Conservation (phyloP, 2,797 vertebrate species). For the Siniperca undulata region DNA sequence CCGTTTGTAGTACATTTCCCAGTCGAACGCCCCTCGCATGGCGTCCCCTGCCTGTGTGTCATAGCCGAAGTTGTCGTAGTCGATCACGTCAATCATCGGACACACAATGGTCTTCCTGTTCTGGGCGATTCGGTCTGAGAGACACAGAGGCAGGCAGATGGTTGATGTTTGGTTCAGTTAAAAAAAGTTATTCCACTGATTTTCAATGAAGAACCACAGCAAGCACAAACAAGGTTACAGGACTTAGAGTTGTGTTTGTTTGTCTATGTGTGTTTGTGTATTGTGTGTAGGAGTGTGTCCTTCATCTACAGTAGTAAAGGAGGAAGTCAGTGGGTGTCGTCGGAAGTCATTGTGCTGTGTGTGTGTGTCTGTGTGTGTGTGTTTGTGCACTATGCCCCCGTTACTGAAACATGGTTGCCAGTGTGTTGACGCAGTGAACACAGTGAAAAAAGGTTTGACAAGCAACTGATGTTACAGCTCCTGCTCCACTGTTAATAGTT, state of each 20-base stretch:
- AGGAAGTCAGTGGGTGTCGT: background rate
- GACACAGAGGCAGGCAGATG: constrained; percentile 61
- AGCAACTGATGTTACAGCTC: background rate
- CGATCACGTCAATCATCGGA: constrained; percentile 97
- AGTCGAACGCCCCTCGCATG: constrained; percentile 97
- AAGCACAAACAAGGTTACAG: background rate
- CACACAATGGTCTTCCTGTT: constrained; percentile 96
- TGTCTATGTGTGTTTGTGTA: background rate
- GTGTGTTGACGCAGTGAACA: background rate
- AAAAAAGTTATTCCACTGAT: background rate
- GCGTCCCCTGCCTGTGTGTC: constrained; percentile 96
- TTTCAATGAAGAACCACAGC: background rate
- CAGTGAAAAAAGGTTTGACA: background rate
- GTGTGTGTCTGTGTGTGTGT: background rate
- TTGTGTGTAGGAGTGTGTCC: background rate
- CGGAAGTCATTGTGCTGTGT: background rate
- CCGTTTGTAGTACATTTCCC: constrained; percentile 99
- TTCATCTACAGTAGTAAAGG: background rate
- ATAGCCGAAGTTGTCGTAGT: constrained; percentile 96
- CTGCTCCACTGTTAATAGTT: background rate
- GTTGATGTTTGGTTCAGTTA: background rate
- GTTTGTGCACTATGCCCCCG: background rate
- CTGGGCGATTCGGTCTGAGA: constrained; percentile 92
- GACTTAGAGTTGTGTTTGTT: background rate
- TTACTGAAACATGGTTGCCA: background rate